Evolutionary conservation across 2,797 vertebrate species (phyloP).

Genomic region (Intellagama lesueurii): DNA sequence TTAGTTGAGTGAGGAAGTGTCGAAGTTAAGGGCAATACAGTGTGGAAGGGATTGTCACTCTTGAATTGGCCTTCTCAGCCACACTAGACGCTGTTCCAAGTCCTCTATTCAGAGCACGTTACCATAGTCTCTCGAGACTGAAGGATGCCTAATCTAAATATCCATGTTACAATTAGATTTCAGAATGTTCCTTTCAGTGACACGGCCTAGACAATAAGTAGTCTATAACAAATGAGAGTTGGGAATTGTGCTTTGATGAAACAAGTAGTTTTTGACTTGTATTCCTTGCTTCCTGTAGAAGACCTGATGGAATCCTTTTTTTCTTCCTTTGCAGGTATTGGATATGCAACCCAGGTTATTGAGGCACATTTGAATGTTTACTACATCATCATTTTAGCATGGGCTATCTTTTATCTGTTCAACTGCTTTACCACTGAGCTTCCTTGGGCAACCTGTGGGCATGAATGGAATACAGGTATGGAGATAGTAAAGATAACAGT

Average conservation of each 20-base stretch:
- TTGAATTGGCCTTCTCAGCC: too few species aligned
- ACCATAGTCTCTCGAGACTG: too few species aligned
- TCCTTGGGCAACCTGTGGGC: constrained; percentile 96
- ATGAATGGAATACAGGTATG: constrained; percentile 99
- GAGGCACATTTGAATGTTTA: constrained; percentile 96
- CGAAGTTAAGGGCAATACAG: neutral
- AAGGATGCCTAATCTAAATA: neutral
- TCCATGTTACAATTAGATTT: neutral
- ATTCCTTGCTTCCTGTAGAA: neutral
- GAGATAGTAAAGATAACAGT: constrained; percentile 4
- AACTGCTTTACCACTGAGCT: constrained; percentile 98
- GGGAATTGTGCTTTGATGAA: neutral
- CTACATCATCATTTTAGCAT: constrained; percentile 96
- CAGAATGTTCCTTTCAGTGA: neutral
- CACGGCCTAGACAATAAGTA: neutral
- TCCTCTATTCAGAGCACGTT: too few species aligned
- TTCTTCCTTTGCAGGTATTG: constrained; percentile 85
- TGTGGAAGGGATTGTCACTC: neutral
- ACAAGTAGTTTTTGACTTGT: neutral
- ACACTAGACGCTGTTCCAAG: too few species aligned
- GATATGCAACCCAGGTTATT: constrained; percentile 98
- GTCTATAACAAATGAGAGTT: neutral
- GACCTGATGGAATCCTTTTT: neutral
- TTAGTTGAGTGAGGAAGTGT: neutral
- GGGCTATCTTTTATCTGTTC: constrained; percentile 99